Base-by-base conservation (phyloP, 2,888 invertebrate genomes). In the Hyles lineata region DNA sequence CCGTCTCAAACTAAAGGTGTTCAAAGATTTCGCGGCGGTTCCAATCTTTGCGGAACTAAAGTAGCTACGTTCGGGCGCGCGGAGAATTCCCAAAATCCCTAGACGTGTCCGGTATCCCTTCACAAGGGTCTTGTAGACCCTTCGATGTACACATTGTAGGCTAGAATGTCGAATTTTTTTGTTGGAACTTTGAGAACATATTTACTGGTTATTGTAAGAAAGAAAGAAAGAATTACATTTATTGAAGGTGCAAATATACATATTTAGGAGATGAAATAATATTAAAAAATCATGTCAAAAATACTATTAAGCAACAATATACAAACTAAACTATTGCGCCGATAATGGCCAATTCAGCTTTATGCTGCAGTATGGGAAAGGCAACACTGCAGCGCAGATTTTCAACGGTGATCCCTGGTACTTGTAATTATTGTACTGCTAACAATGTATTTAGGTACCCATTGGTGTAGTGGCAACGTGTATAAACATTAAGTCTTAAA, bases 41-140 rank as follows among this genome's bases (percentile, higher is more conserved):
- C 82, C 85, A 89, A 87, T 87, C 82, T 84, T 83, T 80, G 74
- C 76, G 70, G 71, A 77, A 77, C 80, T 82, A 80, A 85, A 86
- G 85, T 86, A 83, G 87, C 87, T 82, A 82, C 83, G 83, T 83
- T 84, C 78, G 77, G 76, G 76, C 78, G 78, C 82, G 76, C 80
- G 76, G 77, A 77, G 89, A 87, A 90, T 91, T 90, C 88, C 89
- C 87, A 78, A 84, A 87, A 82, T 87, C 87, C 89, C 87, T 79
- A 77, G 78, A 87, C 87, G 86, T 86, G 85, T 83, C 85, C 82
- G 77, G 82, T 82, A 82, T 83, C 87, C 88, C 85, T 80, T 72
- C 73, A 70, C 74, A 75, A 79, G 85, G 87, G 85, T 77, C 80
- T 79, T 75, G 73, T 77, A 74, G 82, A 85, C 87, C 89, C 87